A percentile compares a stretch with the other conserved stretches of the same genome.
phyloP scores from a whole-genome alignment of 2,113 vertebrate species.

The Sturnus vulgaris region DNA sequence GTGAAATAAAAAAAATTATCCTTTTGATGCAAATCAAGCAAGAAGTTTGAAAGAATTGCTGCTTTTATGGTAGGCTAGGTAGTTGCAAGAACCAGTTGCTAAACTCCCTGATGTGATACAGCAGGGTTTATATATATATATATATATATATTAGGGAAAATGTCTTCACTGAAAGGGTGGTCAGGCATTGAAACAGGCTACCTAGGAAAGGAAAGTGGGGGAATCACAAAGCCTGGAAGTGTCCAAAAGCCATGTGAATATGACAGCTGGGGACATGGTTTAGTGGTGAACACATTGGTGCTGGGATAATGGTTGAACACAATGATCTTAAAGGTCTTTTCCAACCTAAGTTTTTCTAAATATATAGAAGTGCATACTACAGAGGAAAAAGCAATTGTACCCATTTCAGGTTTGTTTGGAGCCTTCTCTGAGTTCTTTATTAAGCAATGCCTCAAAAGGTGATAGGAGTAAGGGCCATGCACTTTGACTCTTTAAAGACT shows the following conservation, averaged over 20 bases:
- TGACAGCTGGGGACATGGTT: not conserved
- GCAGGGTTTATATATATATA: not conserved
- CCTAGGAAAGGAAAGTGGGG: not conserved
- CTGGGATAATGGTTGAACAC: not conserved
- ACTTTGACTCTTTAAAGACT: not conserved
- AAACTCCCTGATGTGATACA: not conserved
- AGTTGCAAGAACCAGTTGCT: not conserved
- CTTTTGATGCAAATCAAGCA: not conserved
- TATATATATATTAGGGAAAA: not conserved
- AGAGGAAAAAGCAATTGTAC: not conserved
- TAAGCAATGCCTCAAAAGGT: not conserved
- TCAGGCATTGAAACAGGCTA: not conserved
- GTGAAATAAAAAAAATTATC: not conserved
- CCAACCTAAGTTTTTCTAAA: not conserved
- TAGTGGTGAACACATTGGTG: not conserved
- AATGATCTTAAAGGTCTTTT: not conserved
- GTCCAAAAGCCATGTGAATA: not conserved
- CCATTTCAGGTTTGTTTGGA: not conserved
- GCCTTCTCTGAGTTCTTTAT: not conserved
- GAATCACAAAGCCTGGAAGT: not conserved
- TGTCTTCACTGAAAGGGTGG: not conserved
- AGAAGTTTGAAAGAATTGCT: not conserved
- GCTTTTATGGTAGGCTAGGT: not conserved
- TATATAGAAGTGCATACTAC: rapidly evolving
- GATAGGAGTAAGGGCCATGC: not conserved